Percentiles rank a stretch among this genome's conserved stretches.
Evolutionary conservation across 1,140 invertebrate genomes (phyloP).

Genomic region (Leptestheria dahalacensis): DNA sequence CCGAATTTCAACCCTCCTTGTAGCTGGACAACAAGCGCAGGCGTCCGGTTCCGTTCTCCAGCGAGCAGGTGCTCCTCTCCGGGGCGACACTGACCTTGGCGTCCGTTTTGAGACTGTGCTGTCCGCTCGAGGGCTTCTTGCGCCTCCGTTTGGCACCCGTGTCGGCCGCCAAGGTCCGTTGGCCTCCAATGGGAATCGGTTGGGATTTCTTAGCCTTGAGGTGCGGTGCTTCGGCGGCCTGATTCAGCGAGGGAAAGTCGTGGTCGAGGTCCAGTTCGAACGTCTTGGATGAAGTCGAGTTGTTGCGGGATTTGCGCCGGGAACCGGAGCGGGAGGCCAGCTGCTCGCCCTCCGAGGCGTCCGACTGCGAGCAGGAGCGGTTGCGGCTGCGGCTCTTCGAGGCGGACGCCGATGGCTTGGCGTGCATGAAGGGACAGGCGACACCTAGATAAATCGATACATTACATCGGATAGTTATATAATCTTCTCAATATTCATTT

Average conservation of each 20-base stretch:
- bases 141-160: neutral
- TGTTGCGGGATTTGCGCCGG: neutral
- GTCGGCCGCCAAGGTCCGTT: neutral
- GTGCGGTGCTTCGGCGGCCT: conserved; percentile 5
- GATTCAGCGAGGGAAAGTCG: conserved; percentile 22
- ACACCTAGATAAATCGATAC: neutral
- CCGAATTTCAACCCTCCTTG: conserved; percentile 1
- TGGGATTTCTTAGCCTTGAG: neutral
- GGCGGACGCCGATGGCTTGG: neutral
- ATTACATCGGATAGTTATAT: neutral
- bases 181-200: neutral
- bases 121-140: conserved; percentile 4
- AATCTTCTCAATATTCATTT: no score
- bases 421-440: conserved; percentile 13
- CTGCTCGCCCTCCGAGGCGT: neutral
- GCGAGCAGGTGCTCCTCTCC: neutral
- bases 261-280: conserved; percentile 23
- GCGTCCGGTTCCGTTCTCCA: neutral
- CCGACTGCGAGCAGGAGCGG: conserved; percentile 6
- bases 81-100: neutral
- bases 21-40: conserved; percentile 8
- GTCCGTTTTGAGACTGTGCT: neutral
- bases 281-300: conserved; percentile 12
- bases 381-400: conserved; percentile 2
- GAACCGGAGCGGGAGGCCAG: neutral